These are phyloP conservation scores for Nymphalis polychloros DNA, from an alignment of 2,888 invertebrate genomes.

Conservation along the genomic window DNA sequence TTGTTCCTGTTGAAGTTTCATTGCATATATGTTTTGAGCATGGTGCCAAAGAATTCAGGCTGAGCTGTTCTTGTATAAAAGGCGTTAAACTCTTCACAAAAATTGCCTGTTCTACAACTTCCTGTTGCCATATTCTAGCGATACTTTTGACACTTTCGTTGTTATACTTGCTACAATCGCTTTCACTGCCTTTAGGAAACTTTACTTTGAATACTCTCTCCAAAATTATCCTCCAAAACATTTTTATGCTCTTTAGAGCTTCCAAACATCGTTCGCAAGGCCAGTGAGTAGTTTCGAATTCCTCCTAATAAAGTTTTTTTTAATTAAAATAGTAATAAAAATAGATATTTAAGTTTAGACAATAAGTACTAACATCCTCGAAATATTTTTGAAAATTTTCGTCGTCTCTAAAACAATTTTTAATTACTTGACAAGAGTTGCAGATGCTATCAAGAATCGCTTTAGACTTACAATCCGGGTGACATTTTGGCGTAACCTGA, in stretches of 20 bases:
- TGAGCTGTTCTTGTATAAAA: conserved; percentile 32
- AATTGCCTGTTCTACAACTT: conserved; percentile 60
- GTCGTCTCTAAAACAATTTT: conserved; percentile 59
- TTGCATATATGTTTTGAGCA: conserved; percentile 13
- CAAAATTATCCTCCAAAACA: conserved; percentile 72
- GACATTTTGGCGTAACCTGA: conserved; percentile 63
- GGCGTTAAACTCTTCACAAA: conserved; percentile 55
- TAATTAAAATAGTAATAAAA: conserved; percentile 11
- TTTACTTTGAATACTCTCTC: conserved; percentile 65
- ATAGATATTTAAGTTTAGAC: not conserved
- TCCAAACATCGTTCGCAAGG: conserved; percentile 72
- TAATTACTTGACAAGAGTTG: conserved; percentile 63
- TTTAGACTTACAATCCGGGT: conserved; percentile 69
- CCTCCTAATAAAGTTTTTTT: conserved; percentile 51
- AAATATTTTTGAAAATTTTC: conserved; percentile 63
- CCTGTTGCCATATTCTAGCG: conserved; percentile 61
- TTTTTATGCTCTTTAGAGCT: conserved; percentile 69
- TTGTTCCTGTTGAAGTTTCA: conserved; percentile 3
- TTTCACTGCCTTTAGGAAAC: conserved; percentile 43
- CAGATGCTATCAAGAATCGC: conserved; percentile 65
- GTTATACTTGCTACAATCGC: conserved; percentile 41
- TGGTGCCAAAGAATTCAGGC: conserved; percentile 8
- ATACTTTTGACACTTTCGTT: conserved; percentile 54
- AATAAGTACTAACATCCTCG: conserved; percentile 58
- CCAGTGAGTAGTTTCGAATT: conserved; percentile 71